phyloP scores from a whole-genome alignment of 2,113 vertebrate species.

The Glaucomys volans region DNA sequence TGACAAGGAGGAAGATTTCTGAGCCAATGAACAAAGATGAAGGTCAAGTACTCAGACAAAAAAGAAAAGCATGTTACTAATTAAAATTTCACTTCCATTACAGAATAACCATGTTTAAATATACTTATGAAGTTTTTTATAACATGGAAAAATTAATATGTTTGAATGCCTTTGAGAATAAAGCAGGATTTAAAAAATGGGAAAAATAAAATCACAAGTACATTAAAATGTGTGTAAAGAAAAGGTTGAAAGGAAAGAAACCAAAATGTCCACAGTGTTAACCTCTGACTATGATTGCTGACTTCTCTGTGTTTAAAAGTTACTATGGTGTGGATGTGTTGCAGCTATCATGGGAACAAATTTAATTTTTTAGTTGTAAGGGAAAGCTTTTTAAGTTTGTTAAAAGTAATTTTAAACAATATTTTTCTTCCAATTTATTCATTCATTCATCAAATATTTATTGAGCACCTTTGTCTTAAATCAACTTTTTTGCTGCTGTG shows the following conservation, averaged over 20 bases:
- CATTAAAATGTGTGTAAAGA: background rate
- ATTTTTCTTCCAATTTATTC: background rate
- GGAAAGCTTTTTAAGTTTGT: background rate
- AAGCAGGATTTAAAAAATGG: background rate
- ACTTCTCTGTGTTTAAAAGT: background rate
- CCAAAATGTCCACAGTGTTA: background rate
- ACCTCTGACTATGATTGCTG: background rate
- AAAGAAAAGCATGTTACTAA: constrained; percentile 7
- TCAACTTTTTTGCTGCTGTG: too few relatives aligned
- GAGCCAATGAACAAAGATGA: background rate
- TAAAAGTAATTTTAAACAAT: background rate
- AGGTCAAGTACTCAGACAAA: background rate
- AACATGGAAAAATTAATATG: background rate
- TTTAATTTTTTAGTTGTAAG: background rate
- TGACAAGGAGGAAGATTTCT: background rate
- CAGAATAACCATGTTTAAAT: constrained; percentile 1
- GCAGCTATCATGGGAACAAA: background rate
- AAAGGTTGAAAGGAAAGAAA: background rate
- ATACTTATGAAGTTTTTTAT: background rate
- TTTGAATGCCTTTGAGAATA: background rate
- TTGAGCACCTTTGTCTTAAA: too few relatives aligned
- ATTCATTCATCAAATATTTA: background rate
- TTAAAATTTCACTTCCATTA: background rate
- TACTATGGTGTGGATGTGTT: background rate
- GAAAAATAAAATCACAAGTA: background rate